phyloP scores from a whole-genome alignment of 2,797 vertebrate species.

The Oreonectes daqikongensis region DNA sequence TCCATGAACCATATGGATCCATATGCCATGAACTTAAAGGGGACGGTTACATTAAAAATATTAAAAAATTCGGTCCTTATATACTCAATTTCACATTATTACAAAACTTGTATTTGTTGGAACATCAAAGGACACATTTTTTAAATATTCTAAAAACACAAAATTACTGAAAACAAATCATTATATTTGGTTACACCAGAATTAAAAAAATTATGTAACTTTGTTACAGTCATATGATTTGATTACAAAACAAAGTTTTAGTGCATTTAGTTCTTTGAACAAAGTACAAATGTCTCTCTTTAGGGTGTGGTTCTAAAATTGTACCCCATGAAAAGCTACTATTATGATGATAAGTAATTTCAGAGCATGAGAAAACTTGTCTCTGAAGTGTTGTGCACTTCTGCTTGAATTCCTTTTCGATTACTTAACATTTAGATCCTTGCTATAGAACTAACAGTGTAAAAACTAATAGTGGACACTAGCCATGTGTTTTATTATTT shows the following conservation, averaged over 20 bases:
- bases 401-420: not conserved
- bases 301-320: slow-evolving; percentile 11
- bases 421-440: not conserved
- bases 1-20: not conserved
- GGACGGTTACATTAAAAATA: not conserved
- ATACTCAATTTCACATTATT: too few species aligned
- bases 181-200: not conserved
- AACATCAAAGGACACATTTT: too few species aligned
- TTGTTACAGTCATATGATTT: not conserved
- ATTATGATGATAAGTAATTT: slow-evolving; percentile 7
- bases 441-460: too few species aligned
- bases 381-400: not conserved
- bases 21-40: not conserved
- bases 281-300: not conserved
- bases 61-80: not conserved
- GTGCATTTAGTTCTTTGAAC: not conserved
- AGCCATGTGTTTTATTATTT: too few species aligned
- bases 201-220: not conserved
- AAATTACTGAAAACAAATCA: not conserved
- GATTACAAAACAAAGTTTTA: not conserved
- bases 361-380: slow-evolving; percentile 24
- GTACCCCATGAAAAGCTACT: slow-evolving; percentile 4
- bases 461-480: too few species aligned
- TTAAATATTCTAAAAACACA: not conserved
- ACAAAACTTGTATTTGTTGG: too few species aligned